Evolutionary conservation across 2,797 vertebrate species (phyloP), one percentile per base, ranked within the genome.

Genomic region (Leucoraja ocellata): DNA sequence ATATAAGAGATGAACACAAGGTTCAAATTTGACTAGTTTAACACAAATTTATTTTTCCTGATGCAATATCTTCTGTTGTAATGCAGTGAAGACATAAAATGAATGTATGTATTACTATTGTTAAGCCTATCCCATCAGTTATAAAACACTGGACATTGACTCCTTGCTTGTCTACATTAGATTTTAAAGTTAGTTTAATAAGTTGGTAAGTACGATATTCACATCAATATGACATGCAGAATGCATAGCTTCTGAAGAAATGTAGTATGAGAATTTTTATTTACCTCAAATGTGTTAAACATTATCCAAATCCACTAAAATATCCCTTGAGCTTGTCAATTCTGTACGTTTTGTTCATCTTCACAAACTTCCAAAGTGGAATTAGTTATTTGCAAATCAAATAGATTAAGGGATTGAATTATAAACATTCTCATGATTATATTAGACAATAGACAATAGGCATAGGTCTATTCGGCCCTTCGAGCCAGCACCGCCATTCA

Each of bases 121-220:
- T 54, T 92, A 76, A 92, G 71, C 36, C 71, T 92, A 10, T 92
- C 65, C 73, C 74, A 39, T 92, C 13, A 74, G 68, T 91, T 92
- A 76, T 84, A 84, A 84, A 92, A 74, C 90, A 92, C 71, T 92
- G 90, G 90, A 92, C 90, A 74, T 76, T 92, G 36, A 76, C 25
- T 92, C 71, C 90, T 71, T 74, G 90, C 36, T 73, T 91, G 74
- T 74, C 39, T 25, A 91, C 71, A 54, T 91, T 74, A 71, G 23
- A 73, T 91, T 91, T 73, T 91, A 91, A 71, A 13, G 2, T 16
- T 39, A 74, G 32, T 92, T 74, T 88, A 39, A 74, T 74, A 28
- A 73, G 71, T 36, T 39, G 39, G 73, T 76, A 11, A 54, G 39
- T 46, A 54, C 46, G 16, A 36, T 39, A 91, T 76, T 68, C 90